phyloP scores from a whole-genome alignment of 2,888 invertebrate genomes.

The Crematogaster levior region DNA sequence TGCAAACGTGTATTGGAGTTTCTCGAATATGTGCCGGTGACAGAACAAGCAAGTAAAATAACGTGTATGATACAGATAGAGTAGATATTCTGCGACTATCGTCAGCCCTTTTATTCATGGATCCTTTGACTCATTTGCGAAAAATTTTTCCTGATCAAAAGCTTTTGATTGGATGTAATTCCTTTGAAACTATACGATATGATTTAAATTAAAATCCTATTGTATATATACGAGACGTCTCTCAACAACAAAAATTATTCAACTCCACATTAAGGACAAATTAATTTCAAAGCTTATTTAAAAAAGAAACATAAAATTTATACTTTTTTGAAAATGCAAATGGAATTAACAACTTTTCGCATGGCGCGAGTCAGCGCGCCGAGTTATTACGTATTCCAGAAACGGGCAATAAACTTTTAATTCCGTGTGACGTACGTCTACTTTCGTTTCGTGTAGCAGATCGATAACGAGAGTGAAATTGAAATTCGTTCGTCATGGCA shows the following conservation, averaged over 20 bases:
- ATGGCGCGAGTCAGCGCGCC: constrained; percentile 22
- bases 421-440: constrained; percentile 62
- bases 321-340: neutral
- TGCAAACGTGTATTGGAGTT: neutral
- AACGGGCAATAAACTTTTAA: constrained; percentile 70
- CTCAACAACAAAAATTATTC: neutral
- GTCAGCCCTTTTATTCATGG: constrained; percentile 17
- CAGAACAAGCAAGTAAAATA: constrained; percentile 1
- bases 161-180: constrained; percentile 11
- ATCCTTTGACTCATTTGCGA: constrained; percentile 16
- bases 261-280: neutral
- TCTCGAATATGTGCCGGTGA: neutral
- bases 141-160: constrained; percentile 25
- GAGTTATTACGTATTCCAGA: constrained; percentile 60
- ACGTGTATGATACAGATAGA: constrained; percentile 10
- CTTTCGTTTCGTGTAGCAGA: constrained; percentile 62
- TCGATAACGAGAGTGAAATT: constrained; percentile 75
- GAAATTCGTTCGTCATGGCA: constrained; percentile 63
- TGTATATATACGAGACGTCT: neutral
- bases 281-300: neutral
- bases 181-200: constrained; percentile 10
- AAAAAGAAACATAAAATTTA: neutral
- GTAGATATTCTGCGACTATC: neutral
- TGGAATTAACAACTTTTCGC: constrained; percentile 31
- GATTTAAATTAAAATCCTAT: constrained; percentile 11